These are phyloP conservation scores for Nemopilema nomurai DNA, from an alignment of 30 jellyfish, hydroid and myxozoan genomes.

Conservation along the genomic window DNA sequence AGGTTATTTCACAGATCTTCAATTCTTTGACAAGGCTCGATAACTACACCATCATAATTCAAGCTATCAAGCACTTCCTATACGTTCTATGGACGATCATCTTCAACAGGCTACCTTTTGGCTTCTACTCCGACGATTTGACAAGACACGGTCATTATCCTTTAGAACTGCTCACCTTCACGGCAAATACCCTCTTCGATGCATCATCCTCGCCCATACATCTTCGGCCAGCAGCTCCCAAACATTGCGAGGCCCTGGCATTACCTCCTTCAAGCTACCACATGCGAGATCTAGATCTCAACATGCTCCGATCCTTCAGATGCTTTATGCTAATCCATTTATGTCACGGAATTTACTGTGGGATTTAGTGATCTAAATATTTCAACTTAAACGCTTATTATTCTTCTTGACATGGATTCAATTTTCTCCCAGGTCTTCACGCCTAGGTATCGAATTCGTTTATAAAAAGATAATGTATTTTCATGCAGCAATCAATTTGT, in stretches of 20 bases:
- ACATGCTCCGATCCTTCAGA: background rate
- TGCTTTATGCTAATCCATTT: background rate
- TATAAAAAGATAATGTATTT: no score
- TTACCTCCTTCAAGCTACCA: background rate
- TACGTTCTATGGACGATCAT: background rate
- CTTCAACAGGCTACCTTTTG: background rate
- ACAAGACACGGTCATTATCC: background rate
- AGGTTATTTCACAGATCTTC: background rate
- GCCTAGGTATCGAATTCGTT: background rate
- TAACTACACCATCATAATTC: background rate
- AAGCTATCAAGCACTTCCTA: background rate
- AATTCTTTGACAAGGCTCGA: background rate
- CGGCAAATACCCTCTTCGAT: background rate
- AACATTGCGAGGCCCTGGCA: background rate
- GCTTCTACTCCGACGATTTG: background rate
- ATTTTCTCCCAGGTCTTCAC: background rate
- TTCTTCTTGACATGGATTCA: background rate
- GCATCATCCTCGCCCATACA: background rate
- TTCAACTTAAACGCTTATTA: background rate
- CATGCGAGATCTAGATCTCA: background rate
- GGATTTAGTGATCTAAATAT: background rate
- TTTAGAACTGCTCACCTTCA: background rate
- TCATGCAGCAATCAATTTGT: no score
- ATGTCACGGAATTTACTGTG: background rate
- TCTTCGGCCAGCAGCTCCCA: background rate